Base-by-base conservation (phyloP, 2,113 vertebrate species). In the Phaetusa simplex region DNA sequence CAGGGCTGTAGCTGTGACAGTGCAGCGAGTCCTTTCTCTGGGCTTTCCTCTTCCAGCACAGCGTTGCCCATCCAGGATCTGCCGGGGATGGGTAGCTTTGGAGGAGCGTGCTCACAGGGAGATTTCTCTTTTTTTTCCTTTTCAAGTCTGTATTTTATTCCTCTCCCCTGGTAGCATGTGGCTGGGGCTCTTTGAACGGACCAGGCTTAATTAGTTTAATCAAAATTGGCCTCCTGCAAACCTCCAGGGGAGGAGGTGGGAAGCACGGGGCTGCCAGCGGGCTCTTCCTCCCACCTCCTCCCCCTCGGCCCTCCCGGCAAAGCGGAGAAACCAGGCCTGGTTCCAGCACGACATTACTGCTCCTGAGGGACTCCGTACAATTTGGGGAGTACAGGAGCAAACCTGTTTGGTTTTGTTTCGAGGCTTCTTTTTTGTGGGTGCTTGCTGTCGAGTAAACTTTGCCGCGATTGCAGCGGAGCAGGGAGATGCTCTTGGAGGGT, bases 121-220 rank as follows among this genome's bases (percentile, higher is more conserved):
- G 42, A 77, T 34, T 91, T 80, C 12, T 77, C 50, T 27, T 64
- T 71, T 70, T 64, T 71, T 70, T 70, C 45, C 45, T 65, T 90
- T 90, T 34, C 23, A 73, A 74, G 84, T 86, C 72, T 71, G 0
- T 74, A 42, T 90, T 92, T 94, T 82, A 45, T 88, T 73, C 22
- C 38, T 76, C 43, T 95, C 77, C 53, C 79, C 16, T 80, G 86
- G 90, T 92, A 96, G 45, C 76, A 22, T 93, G 95, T 83, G 93
- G 86, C 43, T 74, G 50, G 86, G 85, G 76, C 66, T 87, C 72
- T 95, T 95, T 88, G 95, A 83, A 80, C 0, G 29, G 86, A 96
- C 72, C 78, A 71, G 59, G 85, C 65, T 89, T 95, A 88, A 93
- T 95, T 95, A 93, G 84, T 95, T 95, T 96, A 92, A 97, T 96